phyloP scores from a whole-genome alignment of 2,888 invertebrate species.

The Rhagonycha lutea region DNA sequence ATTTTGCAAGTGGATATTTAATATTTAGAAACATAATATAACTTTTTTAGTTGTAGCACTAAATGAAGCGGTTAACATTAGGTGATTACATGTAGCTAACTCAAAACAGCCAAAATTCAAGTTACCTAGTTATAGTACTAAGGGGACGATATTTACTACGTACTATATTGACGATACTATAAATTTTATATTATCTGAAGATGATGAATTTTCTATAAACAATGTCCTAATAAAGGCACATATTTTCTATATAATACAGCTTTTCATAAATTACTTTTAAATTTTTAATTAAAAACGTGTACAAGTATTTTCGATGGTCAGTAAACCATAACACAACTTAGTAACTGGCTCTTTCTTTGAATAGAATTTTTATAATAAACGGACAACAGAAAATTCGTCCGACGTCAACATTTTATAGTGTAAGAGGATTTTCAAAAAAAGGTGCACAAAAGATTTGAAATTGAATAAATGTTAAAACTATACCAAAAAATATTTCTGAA shows the following conservation, averaged over 20 bases:
- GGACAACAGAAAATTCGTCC: not conserved
- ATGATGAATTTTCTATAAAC: too few species aligned
- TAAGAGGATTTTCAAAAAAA: not conserved
- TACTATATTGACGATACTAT: too few species aligned
- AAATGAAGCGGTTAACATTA: too few species aligned
- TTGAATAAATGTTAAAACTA: not conserved
- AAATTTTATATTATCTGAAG: too few species aligned
- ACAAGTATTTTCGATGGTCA: not conserved
- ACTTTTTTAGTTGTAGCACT: too few species aligned
- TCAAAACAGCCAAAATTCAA: too few species aligned
- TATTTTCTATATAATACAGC: not conserved
- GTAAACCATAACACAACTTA: not conserved
- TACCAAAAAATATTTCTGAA: not conserved
- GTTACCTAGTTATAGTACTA: too few species aligned
- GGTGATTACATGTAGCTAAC: too few species aligned
- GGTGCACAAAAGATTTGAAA: not conserved
- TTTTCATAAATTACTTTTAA: not conserved
- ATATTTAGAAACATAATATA: too few species aligned
- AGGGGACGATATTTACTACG: too few species aligned
- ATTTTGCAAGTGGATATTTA: too few species aligned
- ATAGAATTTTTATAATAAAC: not conserved
- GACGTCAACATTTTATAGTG: not conserved
- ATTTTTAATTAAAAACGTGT: not conserved
- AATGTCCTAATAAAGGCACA: too few species aligned
- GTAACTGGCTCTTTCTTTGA: not conserved